phyloP scores from a whole-genome alignment of 2,888 invertebrate species.

The Nebria salina region DNA sequence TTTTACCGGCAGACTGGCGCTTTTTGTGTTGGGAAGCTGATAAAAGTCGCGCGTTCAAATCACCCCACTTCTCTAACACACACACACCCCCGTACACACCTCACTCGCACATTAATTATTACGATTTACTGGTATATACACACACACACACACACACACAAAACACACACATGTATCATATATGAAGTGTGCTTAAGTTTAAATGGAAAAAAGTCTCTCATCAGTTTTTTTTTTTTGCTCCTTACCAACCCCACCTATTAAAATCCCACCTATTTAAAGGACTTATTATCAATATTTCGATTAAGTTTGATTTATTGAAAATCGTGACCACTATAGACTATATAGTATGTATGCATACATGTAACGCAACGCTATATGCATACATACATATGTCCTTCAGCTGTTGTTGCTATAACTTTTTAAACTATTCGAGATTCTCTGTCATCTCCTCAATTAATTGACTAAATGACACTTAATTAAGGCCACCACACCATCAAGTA shows the following conservation, averaged over 20 bases:
- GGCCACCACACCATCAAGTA: not conserved
- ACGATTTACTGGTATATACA: not conserved
- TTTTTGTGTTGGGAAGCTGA: not conserved
- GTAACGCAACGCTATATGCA: not conserved
- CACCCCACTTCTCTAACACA: not conserved
- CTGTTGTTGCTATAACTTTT: not conserved
- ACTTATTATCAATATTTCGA: too few relatives aligned
- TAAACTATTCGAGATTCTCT: not conserved
- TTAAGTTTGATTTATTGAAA: too few relatives aligned
- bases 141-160: not conserved
- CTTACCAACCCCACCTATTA: too few relatives aligned
- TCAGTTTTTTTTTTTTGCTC: too few relatives aligned
- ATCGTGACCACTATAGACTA: too few relatives aligned
- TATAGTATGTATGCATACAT: not conserved
- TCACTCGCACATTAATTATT: not conserved
- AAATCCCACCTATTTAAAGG: too few relatives aligned
- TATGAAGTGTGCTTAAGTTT: too few relatives aligned
- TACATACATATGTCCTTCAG: not conserved
- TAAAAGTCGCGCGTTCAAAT: not conserved
- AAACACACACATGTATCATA: not conserved
- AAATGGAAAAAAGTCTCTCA: too few relatives aligned
- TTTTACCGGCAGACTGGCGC: not conserved
- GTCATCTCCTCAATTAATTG: slow-evolving; percentile 14
- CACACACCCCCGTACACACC: not conserved
- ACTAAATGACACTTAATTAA: slow-evolving; percentile 17